phyloP scores from a whole-genome alignment of 2,888 invertebrate species.

The Cyaniris semiargus region DNA sequence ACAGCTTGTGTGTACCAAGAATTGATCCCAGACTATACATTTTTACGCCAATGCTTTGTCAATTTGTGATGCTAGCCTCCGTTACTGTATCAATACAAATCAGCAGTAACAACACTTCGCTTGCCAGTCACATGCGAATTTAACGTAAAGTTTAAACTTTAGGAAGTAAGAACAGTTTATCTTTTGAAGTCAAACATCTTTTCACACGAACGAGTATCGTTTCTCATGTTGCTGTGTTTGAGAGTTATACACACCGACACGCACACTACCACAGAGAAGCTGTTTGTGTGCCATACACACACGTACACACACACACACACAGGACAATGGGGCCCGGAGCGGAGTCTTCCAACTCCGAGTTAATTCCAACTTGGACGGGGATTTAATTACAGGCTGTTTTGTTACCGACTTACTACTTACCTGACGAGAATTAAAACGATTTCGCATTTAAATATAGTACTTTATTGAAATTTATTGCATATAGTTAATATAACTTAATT shows the following conservation, averaged over 20 bases:
- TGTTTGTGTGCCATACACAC: not conserved
- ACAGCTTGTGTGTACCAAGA: no score
- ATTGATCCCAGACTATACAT: no score
- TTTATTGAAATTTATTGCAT: not conserved
- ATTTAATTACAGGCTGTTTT: conserved; percentile 37
- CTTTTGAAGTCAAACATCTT: not conserved
- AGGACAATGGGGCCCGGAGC: conserved; percentile 30
- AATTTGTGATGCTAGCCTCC: no score
- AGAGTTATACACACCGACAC: not conserved
- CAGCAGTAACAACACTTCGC: not conserved
- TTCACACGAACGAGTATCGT: not conserved
- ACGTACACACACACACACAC: not conserved
- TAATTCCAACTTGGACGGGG: conserved; percentile 37
- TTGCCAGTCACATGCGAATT: not conserved
- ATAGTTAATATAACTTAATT: not conserved
- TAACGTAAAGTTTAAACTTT: not conserved
- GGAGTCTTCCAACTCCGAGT: conserved; percentile 35
- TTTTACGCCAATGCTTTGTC: no score
- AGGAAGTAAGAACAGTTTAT: not conserved
- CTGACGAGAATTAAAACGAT: not conserved
- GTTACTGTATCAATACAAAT: no score
- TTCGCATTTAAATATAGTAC: not conserved
- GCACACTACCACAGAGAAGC: not conserved
- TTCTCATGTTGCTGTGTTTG: not conserved
- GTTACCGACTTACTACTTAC: conserved; percentile 19